Base-by-base conservation (phyloP, 2,797 vertebrate genomes). In the Rachycentron canadum region DNA sequence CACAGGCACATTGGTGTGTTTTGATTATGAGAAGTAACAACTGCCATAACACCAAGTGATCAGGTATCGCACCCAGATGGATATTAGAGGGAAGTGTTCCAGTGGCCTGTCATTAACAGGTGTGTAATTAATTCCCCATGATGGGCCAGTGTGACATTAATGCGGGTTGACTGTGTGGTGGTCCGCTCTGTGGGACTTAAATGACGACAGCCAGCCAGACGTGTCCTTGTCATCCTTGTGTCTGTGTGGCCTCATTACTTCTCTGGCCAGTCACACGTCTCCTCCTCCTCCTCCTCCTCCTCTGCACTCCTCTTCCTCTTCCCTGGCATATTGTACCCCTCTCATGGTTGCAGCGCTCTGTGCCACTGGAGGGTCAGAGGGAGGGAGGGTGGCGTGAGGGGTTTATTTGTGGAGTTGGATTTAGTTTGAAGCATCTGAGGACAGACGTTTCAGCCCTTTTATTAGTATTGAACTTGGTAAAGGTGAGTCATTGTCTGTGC, bases 71-170 rank as follows among this genome's bases (percentile, higher is more conserved):
- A 67, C 86, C 89, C 93, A 92, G 91, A 92, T 90, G 91, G 92
- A 85, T 86, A 91, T 91, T 91, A 92, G 86, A 74, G 87, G 69
- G 78, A 90, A 76, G 21, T 57, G 84, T 89, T 92, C 86, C 83
- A 76, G 76, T 79, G 83, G 78, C 79, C 89, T 80, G 91, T 92
- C 92, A 94, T 95, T 94, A 95, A 91, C 90, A 93, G 93, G 91
- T 94, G 90, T 94, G 91, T 93, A 94, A 95, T 95, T 94, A 95
- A 94, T 94, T 93, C 86, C 82, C 89, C 78, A 81, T 91, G 90
- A 93, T 93, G 78, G 89, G 87, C 81, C 80, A 43, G 83, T 76
- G 89, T 94, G 93, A 94, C 92, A 89, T 89, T 94, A 95, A 95
- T 93, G 89, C 81, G 65, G 76, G 86, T 72, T 90, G 94, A 93